phyloP scores from a whole-genome alignment of 2,888 invertebrate species.

The Papilio protenor region DNA sequence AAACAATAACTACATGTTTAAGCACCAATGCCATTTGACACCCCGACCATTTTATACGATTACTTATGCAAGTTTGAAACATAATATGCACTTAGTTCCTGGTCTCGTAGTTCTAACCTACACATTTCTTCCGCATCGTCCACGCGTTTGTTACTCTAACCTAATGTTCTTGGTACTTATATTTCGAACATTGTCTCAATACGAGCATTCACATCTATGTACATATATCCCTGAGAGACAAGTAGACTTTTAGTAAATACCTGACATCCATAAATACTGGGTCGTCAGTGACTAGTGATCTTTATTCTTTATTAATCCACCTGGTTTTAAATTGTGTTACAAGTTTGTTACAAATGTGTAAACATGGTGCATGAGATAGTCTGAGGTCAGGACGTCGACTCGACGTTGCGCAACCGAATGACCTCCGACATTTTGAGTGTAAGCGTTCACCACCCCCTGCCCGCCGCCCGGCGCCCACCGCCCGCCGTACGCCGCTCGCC shows the following conservation, averaged over 20 bases:
- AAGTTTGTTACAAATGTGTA: not conserved
- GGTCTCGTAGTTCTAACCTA: not conserved
- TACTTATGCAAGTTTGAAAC: not conserved
- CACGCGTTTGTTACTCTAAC: not conserved
- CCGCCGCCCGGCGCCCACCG: not conserved
- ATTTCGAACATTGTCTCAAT: not conserved
- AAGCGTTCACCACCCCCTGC: not conserved
- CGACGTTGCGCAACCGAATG: constrained; percentile 24
- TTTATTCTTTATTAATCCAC: not conserved
- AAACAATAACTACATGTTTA: not conserved
- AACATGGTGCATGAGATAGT: not conserved
- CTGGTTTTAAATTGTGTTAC: not conserved
- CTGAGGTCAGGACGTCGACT: constrained; percentile 1
- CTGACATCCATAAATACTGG: not conserved
- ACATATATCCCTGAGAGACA: not conserved
- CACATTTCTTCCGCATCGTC: not conserved
- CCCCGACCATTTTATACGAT: not conserved
- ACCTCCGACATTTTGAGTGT: constrained; percentile 12
- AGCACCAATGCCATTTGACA: not conserved
- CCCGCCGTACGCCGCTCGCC: no score
- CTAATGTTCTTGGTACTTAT: not conserved
- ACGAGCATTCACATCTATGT: not conserved
- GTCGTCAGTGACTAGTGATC: not conserved
- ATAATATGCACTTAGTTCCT: not conserved
- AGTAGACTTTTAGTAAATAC: not conserved